Base-by-base conservation (phyloP, 2,113 vertebrate genomes). In the Chionodraco myersi region DNA sequence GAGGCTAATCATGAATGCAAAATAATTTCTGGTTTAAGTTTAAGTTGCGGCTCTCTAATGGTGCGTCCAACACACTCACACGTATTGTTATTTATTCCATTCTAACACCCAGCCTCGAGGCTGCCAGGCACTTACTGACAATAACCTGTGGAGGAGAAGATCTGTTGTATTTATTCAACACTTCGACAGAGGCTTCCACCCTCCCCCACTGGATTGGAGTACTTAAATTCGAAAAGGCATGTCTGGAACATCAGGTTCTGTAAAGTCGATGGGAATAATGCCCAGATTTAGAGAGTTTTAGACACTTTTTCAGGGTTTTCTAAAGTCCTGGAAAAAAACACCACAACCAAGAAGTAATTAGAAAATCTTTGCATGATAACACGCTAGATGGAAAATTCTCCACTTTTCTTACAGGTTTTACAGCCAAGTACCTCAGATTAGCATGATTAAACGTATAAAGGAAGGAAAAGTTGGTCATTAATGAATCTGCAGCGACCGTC, bases 201-300 rank as follows among this genome's bases (percentile, higher is more conserved):
- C 36, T 41, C 36, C 21, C 3, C 9, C 0, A 10, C 52, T 80
- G 47, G 44, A 21, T 30, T 7, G 51, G 30, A 45, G n/a, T 2
- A 41, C 6, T 41, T 13, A 34, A 44, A 67, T 65, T 67, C n/a
- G 54, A 54, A 57, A 66, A 74, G 59, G 36, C n/a, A 15, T n/a
- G 23, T 56, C 62, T 62, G 34, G 51, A 63, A 44, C 21, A 16
- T 12, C 2, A 51, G 8, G 41, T n/a, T 73, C 51, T 65, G 41
- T 21, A 23, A 56, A n/a, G 15, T 67, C 4, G 0, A 6, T 16
- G 49, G 51, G 26, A 69, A 64, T 68, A 16, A 70, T 2, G 48
- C 3, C 44, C 11, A 6, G 15, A 71, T 0, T 59, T 48, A 9
- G 45, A 9, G 44, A 69, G 36, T 16, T 66, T 6, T 23, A n/a